Base-by-base conservation (phyloP, 2,888 invertebrate species). In the Gnatocerus cornutus region DNA sequence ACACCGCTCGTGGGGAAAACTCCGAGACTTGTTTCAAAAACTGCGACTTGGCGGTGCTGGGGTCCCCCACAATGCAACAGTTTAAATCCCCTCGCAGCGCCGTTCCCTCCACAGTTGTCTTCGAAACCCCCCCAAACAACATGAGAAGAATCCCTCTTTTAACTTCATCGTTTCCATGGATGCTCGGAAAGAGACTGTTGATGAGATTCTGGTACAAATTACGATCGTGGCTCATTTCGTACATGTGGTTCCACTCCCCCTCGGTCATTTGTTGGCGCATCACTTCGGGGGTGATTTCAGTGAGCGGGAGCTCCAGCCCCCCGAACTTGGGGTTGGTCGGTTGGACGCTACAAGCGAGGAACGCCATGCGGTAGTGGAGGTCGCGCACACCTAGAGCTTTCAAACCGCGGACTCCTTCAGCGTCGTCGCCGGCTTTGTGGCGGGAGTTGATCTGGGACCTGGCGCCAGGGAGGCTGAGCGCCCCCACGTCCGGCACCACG, bases 21-120 rank as follows among this genome's bases (percentile, higher is more conserved):
- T 98, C 97, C 6, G 97, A 89, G 0, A 92, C 89, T 87, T 94
- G 97, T 86, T 98, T 98, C 45, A 99, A 87, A 74, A 99, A 90
- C 84, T 99, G 99, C 0, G 98, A 98, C 84, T 99, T 99, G 21
- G 99, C 99, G 0, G 99, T 99, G 83, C 97, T 97, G 0, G 99
- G 99, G 87, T 99, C 99, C 1, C 99, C 99, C 0, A 99, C 99
- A 74, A 99, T 92, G 81, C 98, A 99, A 69, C 98, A 94, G 84
- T 99, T 99, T 61, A 99, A 91, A 81, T 99, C 99, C 5, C 99
- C 99, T 77, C 99, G 89, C 1, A 99, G 89, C 0, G 95, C 92
- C 0, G 98, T 99, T 46, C 81, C 92, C 87, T 99, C 98, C 30
- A 90, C 86, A 0, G 99, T 98, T 14, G 91, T 93, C 86, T 99